phyloP scores from a whole-genome alignment of 2,888 invertebrate species.

The Horisme vitalbata region DNA sequence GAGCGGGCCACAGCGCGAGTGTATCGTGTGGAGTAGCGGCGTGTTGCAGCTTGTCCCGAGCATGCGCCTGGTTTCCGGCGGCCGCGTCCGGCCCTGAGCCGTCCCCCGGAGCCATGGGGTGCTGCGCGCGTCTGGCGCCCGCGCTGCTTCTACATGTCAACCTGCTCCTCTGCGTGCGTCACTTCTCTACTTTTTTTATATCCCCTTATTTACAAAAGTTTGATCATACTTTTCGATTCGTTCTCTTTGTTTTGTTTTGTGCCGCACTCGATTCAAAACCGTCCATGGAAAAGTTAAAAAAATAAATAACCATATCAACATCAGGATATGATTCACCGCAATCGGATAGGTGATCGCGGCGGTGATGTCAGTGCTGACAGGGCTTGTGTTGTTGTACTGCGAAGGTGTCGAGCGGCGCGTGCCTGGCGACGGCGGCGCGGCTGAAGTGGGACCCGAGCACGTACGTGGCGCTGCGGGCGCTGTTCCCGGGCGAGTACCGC shows the following conservation, averaged over 20 bases:
- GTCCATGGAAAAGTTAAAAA: too few relatives aligned
- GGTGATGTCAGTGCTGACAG: not conserved
- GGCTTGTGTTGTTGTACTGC: not conserved
- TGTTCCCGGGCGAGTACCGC: slow-evolving; percentile 52
- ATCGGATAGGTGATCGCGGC: not conserved
- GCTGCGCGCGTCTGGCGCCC: slow-evolving; percentile 43
- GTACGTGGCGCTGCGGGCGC: slow-evolving; percentile 55
- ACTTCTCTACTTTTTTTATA: too few relatives aligned
- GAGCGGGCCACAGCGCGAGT: not conserved
- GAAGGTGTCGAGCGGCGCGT: slow-evolving; percentile 59
- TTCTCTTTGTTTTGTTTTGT: too few relatives aligned
- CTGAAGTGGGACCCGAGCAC: slow-evolving; percentile 70
- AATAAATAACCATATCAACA: too few relatives aligned
- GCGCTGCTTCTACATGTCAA: slow-evolving; percentile 58
- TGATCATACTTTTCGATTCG: too few relatives aligned
- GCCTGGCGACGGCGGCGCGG: slow-evolving; percentile 61
- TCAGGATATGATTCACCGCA: too few relatives aligned
- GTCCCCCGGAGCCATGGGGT: slow-evolving; percentile 31
- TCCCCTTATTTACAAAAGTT: too few relatives aligned
- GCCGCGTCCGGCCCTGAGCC: not conserved
- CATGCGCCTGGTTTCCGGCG: not conserved
- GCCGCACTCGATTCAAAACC: too few relatives aligned
- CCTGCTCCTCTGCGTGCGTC: slow-evolving; percentile 60
- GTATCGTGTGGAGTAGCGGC: too few relatives aligned
- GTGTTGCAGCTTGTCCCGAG: not conserved